These are phyloP conservation scores for Lasioglossum malachurum DNA, from an alignment of 2,888 invertebrate genomes.

Conservation along the genomic window DNA sequence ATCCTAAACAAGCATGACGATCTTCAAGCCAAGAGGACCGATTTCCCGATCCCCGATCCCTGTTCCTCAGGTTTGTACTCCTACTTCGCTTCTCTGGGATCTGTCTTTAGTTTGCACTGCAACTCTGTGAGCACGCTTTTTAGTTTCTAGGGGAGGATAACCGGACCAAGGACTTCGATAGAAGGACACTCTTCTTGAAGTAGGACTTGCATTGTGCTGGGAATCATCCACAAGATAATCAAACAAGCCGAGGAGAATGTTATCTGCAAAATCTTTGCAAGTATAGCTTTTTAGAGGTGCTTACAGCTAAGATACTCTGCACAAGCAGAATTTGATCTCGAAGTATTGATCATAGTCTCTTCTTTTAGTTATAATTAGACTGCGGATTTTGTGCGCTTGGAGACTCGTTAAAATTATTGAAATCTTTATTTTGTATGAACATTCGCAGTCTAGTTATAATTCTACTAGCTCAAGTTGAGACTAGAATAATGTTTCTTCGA, in stretches of 20 bases:
- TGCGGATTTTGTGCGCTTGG: background rate
- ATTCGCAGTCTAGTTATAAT: background rate
- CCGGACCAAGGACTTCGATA: background rate
- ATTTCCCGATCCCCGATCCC: background rate
- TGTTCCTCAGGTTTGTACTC: background rate
- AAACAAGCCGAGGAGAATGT: background rate
- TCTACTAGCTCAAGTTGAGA: background rate
- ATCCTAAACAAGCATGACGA: conserved; percentile 58
- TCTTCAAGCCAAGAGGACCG: conserved; percentile 30
- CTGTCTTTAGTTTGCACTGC: background rate
- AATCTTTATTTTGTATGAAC: background rate
- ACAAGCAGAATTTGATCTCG: background rate
- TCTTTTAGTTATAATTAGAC: background rate
- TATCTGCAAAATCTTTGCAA: background rate
- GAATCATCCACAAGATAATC: background rate
- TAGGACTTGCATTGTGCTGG: background rate
- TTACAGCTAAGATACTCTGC: background rate
- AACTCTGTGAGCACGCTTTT: background rate
- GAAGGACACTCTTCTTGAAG: background rate
- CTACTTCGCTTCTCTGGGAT: background rate
- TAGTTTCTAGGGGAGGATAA: background rate
- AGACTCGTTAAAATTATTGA: background rate
- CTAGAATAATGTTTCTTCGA: background rate
- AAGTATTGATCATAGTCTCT: background rate
- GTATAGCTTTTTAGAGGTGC: background rate